Evolutionary conservation across 2,797 vertebrate genomes (phyloP), one percentile per base, ranked within the genome.

Genomic region (Darevskia nairensis): DNA sequence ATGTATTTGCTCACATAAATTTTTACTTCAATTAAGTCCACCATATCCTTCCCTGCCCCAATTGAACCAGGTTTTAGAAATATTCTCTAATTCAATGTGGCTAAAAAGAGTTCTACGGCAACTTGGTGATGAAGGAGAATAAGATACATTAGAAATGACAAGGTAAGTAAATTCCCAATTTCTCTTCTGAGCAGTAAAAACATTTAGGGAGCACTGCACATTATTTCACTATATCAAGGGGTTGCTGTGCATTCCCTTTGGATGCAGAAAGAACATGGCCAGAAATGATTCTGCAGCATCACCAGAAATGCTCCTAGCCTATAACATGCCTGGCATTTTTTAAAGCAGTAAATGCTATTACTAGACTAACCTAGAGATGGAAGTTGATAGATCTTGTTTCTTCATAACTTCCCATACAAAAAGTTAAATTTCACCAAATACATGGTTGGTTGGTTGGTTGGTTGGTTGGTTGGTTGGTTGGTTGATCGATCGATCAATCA

Each of bases 321-420:
- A n/a, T n/a, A 76, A 46, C 13, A 69, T 44, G 35, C 27, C 35
- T 64, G 32, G 13, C 27, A n/a, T 44, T 55, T 77, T 64, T 35
- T 66, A 39, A 66, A 19, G 2, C 27, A 66, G 35, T 66, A 85
- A 64, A 85, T 85, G 9, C 55, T 72, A 84, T 1, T 25, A 72
- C n/a, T 11, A n/a, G 10, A 84, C 44, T 35, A 84, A 50, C 21
- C 46, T 59, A 59, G 9, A 74, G 82, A 59, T 59, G n/a, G 44
- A 71, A 50, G 82, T 32, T 83, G 39, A 50, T 59, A 72, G 9
- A 72, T 83, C 41, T 55, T 74, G 10, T 46, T 74, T 50, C 41
- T 83, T 84, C n/a, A 84, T 23, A 84, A 59, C 82, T 84, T 32
- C n/a, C 46, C 27, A 35, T 32, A 6, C 82, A 74, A 84, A 32